Evolutionary conservation across 2,797 vertebrate genomes (phyloP).

Genomic region (Gallinago solitaria): DNA sequence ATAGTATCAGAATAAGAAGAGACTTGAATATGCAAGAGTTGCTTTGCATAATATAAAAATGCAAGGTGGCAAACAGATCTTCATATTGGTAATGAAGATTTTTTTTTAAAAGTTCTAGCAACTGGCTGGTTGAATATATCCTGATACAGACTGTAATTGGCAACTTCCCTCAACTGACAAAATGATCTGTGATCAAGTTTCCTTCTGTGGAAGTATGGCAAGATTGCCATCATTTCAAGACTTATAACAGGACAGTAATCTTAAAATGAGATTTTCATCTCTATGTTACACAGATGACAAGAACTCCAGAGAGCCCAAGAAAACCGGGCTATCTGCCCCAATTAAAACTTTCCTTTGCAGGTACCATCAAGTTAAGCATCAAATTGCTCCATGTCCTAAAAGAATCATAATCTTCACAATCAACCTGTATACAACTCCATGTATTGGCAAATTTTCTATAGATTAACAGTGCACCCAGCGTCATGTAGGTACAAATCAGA

Average conservation of each 20-base stretch:
- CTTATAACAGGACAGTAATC: neutral
- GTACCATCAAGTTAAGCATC: neutral
- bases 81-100: neutral
- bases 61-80: neutral
- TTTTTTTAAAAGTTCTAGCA: neutral
- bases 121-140: neutral
- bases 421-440: neutral
- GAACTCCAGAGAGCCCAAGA: neutral
- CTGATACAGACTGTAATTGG: neutral
- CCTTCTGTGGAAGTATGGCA: neutral
- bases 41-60: neutral
- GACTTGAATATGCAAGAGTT: neutral
- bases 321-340: neutral
- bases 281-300: neutral
- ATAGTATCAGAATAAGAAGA: neutral
- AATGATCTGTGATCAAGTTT: neutral
- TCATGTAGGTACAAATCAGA: neutral
- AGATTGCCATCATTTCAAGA: neutral
- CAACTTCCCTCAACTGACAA: neutral
- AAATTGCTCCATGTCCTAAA: neutral
- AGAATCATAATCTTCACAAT: neutral
- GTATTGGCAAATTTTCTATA: neutral
- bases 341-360: neutral
- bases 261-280: neutral
- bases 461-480: neutral